phyloP scores from a whole-genome alignment of 2,797 vertebrate genomes.

The Glossophaga mutica region DNA sequence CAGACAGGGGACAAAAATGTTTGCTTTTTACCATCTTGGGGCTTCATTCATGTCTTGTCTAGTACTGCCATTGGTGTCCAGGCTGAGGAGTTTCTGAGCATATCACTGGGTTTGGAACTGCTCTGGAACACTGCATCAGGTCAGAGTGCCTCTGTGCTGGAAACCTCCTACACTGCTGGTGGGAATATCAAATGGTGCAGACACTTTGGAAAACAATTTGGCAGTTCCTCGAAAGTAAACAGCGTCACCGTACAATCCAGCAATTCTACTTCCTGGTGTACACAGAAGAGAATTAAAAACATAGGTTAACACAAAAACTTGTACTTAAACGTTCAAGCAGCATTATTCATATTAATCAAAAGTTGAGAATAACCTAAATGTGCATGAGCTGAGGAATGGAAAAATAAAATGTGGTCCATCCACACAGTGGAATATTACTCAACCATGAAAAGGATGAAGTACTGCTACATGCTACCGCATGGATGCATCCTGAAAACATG shows the following conservation, averaged over 20 bases:
- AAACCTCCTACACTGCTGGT: background rate
- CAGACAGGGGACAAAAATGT: background rate
- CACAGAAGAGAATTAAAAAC: background rate
- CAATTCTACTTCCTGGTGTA: background rate
- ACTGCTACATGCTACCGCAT: fast-evolving
- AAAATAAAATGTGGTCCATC: background rate
- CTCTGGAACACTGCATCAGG: background rate
- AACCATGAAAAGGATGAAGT: background rate
- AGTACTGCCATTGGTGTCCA: background rate
- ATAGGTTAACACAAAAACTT: background rate
- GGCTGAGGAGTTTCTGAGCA: background rate
- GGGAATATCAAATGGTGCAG: background rate
- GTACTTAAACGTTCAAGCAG: background rate
- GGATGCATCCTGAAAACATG: background rate
- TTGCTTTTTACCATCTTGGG: background rate
- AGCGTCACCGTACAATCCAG: background rate
- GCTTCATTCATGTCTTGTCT: background rate
- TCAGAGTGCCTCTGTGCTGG: background rate
- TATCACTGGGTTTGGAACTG: background rate
- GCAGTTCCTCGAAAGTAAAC: background rate
- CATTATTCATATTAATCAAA: background rate
- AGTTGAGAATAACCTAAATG: background rate
- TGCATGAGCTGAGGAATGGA: no score
- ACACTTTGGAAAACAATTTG: background rate
- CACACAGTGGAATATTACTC: no score